A percentile compares a stretch with the other conserved stretches of the same genome.
phyloP scores from a whole-genome alignment of 2,113 vertebrate genomes.

The Osmerus mordax region DNA sequence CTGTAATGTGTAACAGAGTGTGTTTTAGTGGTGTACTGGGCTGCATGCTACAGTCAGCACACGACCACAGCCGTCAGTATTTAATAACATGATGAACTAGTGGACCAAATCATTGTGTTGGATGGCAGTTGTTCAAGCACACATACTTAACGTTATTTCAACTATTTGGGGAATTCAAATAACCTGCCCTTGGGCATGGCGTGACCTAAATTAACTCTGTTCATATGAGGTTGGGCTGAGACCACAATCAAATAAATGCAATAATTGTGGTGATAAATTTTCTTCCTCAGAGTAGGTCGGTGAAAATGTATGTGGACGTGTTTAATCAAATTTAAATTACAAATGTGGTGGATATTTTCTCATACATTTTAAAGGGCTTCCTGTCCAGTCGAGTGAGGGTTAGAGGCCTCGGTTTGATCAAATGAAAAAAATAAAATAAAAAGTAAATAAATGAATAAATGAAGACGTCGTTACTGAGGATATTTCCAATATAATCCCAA shows the following conservation, averaged over 20 bases:
- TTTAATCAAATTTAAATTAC: slow-evolving; percentile 38
- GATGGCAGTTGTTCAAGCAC: neutral
- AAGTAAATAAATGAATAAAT: neutral
- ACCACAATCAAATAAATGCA: slow-evolving; percentile 37
- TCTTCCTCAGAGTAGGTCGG: slow-evolving; percentile 30
- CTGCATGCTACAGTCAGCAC: no score
- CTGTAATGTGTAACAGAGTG: no score
- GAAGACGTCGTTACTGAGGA: neutral
- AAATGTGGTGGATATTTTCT: slow-evolving; percentile 33
- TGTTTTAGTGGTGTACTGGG: no score
- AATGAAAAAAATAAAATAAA: neutral
- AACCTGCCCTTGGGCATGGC: slow-evolving; percentile 29
- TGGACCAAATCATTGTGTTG: slow-evolving; percentile 5
- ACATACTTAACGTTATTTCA: slow-evolving; percentile 24
- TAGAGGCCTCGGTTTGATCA: neutral
- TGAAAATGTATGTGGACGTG: slow-evolving; percentile 23
- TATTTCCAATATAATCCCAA: neutral
- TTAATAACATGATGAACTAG: neutral
- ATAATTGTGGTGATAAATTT: slow-evolving; percentile 36
- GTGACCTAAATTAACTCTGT: slow-evolving; percentile 47
- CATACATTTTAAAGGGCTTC: slow-evolving; percentile 41
- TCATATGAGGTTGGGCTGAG: slow-evolving; percentile 23
- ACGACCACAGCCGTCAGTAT: neutral
- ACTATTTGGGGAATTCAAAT: slow-evolving; percentile 34
- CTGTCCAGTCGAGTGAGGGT: slow-evolving; percentile 21